Conservation (phyloP, 2,888 invertebrate genomes). For the Tolmerus cingulatus region DNA sequence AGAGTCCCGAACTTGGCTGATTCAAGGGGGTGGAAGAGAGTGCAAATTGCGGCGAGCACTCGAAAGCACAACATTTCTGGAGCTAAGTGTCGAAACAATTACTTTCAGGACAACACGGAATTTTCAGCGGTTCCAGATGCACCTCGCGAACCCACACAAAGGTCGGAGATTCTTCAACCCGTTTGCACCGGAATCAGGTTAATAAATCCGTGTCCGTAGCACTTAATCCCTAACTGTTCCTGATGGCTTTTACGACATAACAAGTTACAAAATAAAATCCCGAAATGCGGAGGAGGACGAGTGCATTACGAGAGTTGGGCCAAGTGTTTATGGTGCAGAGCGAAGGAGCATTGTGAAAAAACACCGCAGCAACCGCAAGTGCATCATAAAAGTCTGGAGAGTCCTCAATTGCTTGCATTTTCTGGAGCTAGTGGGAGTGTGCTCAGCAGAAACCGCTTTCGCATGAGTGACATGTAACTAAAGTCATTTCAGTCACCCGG, state of each 20-base stretch:
- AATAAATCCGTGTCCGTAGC: neutral
- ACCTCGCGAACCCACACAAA: neutral
- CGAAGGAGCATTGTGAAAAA: neutral
- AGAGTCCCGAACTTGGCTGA: neutral
- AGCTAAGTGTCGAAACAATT: neutral
- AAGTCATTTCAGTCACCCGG: conserved; percentile 34
- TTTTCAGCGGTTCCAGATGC: neutral
- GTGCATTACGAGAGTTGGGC: neutral
- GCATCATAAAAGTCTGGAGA: conserved; percentile 38
- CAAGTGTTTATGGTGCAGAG: conserved; percentile 19
- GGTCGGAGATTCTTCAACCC: neutral
- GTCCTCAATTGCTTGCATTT: conserved; percentile 35
- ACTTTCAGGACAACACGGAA: neutral
- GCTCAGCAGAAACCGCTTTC: conserved; percentile 27
- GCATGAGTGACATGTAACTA: conserved; percentile 39
- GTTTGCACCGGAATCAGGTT: neutral
- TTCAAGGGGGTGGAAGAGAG: neutral
- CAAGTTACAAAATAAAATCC: conserved; percentile 18
- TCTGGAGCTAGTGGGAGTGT: conserved; percentile 29
- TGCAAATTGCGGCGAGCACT: neutral
- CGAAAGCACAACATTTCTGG: neutral
- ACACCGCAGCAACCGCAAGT: conserved; percentile 15
- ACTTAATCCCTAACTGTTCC: neutral
- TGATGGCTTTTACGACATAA: neutral
- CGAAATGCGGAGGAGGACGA: neutral